Conservation (phyloP, 2,888 invertebrate genomes). For the Aquatica leii region DNA sequence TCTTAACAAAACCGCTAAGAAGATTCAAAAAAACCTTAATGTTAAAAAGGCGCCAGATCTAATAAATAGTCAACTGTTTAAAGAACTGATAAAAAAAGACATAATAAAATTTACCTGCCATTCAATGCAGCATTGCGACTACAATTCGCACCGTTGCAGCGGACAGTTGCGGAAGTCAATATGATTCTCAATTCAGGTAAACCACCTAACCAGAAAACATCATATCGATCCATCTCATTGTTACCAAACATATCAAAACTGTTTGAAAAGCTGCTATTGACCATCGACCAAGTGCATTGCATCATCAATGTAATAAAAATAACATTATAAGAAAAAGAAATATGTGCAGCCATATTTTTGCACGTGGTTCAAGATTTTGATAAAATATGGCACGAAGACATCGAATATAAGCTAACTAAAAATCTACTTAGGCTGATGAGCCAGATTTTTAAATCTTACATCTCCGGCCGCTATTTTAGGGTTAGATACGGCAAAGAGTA, state of each 20-base stretch:
- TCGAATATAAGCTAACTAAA: conserved; percentile 29
- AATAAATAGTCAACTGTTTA: neutral
- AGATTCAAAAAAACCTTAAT: conserved; percentile 3
- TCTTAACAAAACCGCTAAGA: neutral
- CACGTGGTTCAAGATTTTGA: conserved; percentile 19
- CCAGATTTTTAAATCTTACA: conserved; percentile 14
- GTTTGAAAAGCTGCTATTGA: conserved; percentile 9
- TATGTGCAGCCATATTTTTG: neutral
- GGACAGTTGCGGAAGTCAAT: conserved; percentile 14
- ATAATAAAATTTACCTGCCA: neutral
- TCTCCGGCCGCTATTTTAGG: too few relatives aligned
- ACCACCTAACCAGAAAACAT: conserved; percentile 7
- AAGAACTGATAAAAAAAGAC: neutral
- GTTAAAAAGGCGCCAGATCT: neutral
- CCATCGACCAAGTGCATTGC: conserved; percentile 7
- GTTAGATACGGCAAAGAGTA: conserved; percentile 19
- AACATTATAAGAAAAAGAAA: too few relatives aligned
- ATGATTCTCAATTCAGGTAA: conserved; percentile 5
- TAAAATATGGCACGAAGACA: conserved; percentile 29
- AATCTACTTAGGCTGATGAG: conserved; percentile 20
- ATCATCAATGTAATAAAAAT: neutral
- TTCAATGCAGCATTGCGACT: too few relatives aligned
- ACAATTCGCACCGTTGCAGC: too few relatives aligned
- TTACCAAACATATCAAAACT: too few relatives aligned
- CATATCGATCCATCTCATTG: too few relatives aligned